Conservation (phyloP, 2,888 invertebrate species). For the Andrena fulva region DNA sequence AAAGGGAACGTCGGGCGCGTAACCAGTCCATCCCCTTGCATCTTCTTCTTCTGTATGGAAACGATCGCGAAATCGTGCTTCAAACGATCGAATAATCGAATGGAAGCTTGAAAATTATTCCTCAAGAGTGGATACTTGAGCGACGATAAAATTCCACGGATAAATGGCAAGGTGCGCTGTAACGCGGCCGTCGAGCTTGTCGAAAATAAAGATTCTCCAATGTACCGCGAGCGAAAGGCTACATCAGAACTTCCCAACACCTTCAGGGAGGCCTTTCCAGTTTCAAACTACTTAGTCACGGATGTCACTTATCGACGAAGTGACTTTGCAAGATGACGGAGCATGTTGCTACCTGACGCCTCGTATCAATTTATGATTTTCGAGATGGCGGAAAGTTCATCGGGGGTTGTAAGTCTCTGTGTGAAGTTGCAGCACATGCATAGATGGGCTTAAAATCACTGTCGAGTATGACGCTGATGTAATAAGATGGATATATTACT, state of each 20-base stretch:
- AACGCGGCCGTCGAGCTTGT: background rate
- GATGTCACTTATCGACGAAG: conserved; percentile 58
- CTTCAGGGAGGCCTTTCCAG: conserved; percentile 41
- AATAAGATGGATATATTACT: background rate
- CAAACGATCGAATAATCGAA: no score
- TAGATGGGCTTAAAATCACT: background rate
- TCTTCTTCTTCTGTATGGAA: no score
- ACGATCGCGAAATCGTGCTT: no score
- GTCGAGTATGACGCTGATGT: background rate
- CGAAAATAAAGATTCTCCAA: conserved; percentile 34
- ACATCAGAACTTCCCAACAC: conserved; percentile 44
- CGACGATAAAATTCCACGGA: no score
- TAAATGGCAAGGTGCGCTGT: no score
- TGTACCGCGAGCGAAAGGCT: conserved; percentile 13
- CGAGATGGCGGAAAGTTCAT: conserved; percentile 32
- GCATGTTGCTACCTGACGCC: conserved; percentile 32
- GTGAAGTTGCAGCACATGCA: background rate
- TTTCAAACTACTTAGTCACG: conserved; percentile 58
- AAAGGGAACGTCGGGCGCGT: background rate
- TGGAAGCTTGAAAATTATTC: no score
- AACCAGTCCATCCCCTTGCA: no score
- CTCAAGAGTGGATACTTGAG: no score
- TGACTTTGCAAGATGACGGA: conserved; percentile 45
- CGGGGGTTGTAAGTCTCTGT: background rate
- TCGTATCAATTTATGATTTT: conserved; percentile 58